Evolutionary conservation across 2,888 invertebrate species (phyloP), one percentile per base, ranked within the genome.

Genomic region (Carabus problematicus): DNA sequence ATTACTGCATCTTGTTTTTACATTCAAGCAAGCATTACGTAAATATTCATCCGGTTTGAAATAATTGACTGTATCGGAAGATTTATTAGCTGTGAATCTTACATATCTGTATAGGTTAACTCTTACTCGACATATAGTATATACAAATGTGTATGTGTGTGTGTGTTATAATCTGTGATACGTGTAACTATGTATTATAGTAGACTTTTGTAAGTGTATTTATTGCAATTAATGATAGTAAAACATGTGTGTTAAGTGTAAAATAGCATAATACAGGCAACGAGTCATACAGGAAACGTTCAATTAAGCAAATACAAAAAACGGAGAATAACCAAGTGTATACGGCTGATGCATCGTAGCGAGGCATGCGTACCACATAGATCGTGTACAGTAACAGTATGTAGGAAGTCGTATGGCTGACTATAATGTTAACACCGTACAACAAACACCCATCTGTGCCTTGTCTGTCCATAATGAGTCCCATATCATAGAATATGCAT

Each of bases 401-500:
- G 14, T 11, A 11, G 8, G 42, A 42, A 8, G n/a, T 29, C 29
- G 29, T 2, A 29, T 29, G 29, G 6, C 6, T 29, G 29, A 3
- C 29, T 29, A 29, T 29, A 29, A 3, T 29, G 29, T 29, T 29
- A 29, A 29, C 29, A 29, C 29, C 29, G 6, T 29, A 29, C 29
- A 29, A 6, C 29, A 29, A 29, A 29, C 45, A 29, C 62, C 47
- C 62, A 62, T 62, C 39, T 62, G 49, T 19, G 42, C 7, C 18
- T 58, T 16, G 45, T 60, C 47, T 29, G 55, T 6, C 29, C 29
- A 29, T 29, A 29, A 42, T 62, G 16, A 63, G 42, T 45, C 70
- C 49, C 56, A 45, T 49, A 55, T 62, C 72, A 73, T 73, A 72
- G 73, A 74, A 74, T 75, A 73, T 75, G 75, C 76, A 75, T 75